These are phyloP conservation scores for Centropus bengalensis DNA, from an alignment of 2,113 vertebrate species.

Conservation along the genomic window DNA sequence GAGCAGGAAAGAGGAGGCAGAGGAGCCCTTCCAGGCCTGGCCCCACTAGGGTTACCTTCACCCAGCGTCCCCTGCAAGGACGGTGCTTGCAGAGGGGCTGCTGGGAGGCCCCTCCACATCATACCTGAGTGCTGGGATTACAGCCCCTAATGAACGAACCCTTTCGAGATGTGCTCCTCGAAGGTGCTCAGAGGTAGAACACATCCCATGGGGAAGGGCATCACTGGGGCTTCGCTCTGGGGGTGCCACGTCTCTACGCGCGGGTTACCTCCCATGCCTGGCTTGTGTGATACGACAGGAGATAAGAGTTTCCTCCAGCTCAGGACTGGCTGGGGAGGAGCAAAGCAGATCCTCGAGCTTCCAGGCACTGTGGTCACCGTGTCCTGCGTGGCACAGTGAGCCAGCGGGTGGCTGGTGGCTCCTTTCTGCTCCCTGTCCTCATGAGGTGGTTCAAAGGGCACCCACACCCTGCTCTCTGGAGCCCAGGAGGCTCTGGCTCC, in stretches of 20 bases:
- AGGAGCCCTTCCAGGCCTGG: not conserved
- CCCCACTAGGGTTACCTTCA: not conserved
- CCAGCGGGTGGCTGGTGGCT: not conserved
- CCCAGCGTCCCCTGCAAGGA: not conserved
- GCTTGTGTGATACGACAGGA: not conserved
- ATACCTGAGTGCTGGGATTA: not conserved
- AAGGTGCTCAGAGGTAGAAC: not conserved
- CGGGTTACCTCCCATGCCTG: fast-evolving
- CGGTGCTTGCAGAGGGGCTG: not conserved
- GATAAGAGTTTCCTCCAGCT: not conserved
- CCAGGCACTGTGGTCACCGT: fast-evolving
- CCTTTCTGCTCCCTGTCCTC: not conserved
- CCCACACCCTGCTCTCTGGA: not conserved
- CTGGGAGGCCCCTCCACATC: not conserved
- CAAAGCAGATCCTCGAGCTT: not conserved
- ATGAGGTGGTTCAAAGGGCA: not conserved
- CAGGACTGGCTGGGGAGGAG: not conserved
- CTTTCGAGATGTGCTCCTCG: not conserved
- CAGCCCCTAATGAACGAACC: not conserved
- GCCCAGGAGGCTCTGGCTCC: not conserved
- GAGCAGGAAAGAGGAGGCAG: not conserved
- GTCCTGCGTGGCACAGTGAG: not conserved
- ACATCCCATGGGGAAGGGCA: not conserved
- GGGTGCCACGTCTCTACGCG: not conserved
- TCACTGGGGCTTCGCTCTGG: not conserved